Base-by-base conservation (phyloP, 2,797 vertebrate species). In the Cygnus olor region DNA sequence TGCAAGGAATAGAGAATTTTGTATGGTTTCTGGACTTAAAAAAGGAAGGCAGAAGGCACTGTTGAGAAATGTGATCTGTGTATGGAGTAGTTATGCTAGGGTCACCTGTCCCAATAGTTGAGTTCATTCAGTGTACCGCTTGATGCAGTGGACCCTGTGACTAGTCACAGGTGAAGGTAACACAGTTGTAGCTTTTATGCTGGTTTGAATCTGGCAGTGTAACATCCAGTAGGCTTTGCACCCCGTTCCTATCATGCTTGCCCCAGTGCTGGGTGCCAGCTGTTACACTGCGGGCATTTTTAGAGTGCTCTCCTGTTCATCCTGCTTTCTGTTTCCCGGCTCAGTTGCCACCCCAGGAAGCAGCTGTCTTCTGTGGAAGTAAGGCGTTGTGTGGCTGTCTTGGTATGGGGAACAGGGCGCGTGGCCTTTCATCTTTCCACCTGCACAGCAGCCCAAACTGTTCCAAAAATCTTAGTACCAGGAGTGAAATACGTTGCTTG, bases 291-390 rank as follows among this genome's bases (percentile, higher is more conserved):
- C 42, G 56, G 56, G 30, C 44, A 19, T 91, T 90, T 81, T 79
- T 73, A 66, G 38, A 13, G 42, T 72, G 40, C 54, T 36, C 76
- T 54, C 44, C 57, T 83, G 61, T 91, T 85, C 42, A 18, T 73
- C 54, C 36, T 32, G 32, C n/a, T n/a, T 66, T 73, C 63, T 86
- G 28, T 56, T 93, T 69, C 73, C 42, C 56, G 28, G 58, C 32
- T 85, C 36, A 38, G 45, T 58, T 88, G 85, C 54, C 47, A 66
- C n/a, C 42, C 38, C 13, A 32, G 56, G 34, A 69, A 24, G 51
- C 80, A 81, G 47, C 74, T 88, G 85, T 93, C 63, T n/a, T 60
- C 73, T 68, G 5, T 45, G 32, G 20, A 88, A 68, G 25, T 47
- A 22, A 30, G 51, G 63, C 18, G 28, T 8, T 49, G 54, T 14